Conservation (phyloP, 2,797 vertebrate species). For the Trachurus trachurus region DNA sequence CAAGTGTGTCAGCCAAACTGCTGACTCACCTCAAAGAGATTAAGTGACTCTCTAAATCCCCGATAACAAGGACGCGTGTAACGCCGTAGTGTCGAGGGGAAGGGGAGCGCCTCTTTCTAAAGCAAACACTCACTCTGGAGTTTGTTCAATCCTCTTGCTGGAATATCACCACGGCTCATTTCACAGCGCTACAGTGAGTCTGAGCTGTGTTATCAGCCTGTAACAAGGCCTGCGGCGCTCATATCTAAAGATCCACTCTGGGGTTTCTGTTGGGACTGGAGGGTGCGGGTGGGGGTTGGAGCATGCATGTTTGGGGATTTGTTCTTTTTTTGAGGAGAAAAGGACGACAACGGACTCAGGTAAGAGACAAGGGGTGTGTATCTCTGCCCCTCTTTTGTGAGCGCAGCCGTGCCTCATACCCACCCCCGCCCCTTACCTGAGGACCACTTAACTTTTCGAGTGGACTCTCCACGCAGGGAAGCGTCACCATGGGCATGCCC, state of each 20-base stretch:
- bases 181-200: conserved; percentile 38
- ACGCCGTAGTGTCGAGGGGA: not conserved
- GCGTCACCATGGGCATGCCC: conserved; percentile 85
- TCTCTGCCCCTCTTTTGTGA: conserved; percentile 47
- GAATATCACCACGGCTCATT: conserved; percentile 37
- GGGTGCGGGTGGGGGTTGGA: conserved; percentile 29
- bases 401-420: conserved; percentile 48
- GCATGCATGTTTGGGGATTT: conserved; percentile 51
- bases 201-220: conserved; percentile 25
- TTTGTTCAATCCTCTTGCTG: conserved; percentile 37
- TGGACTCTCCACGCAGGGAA: conserved; percentile 90
- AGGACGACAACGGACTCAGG: conserved; percentile 50
- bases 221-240: conserved; percentile 2
- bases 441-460: conserved; percentile 94
- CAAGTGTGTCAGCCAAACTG: conserved; percentile 25
- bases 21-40: conserved; percentile 43
- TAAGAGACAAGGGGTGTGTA: conserved; percentile 64
- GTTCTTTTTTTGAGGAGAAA: conserved; percentile 3
- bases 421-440: conserved; percentile 90
- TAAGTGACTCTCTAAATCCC: conserved; percentile 37
- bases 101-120: not conserved
- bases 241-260: conserved; percentile 41
- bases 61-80: conserved; percentile 18
- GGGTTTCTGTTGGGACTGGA: conserved; percentile 4
- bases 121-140: conserved; percentile 17